Evolutionary conservation across 2,888 invertebrate genomes (phyloP), one percentile per base, ranked within the genome.

Genomic region (Ephialtes manifestator): DNA sequence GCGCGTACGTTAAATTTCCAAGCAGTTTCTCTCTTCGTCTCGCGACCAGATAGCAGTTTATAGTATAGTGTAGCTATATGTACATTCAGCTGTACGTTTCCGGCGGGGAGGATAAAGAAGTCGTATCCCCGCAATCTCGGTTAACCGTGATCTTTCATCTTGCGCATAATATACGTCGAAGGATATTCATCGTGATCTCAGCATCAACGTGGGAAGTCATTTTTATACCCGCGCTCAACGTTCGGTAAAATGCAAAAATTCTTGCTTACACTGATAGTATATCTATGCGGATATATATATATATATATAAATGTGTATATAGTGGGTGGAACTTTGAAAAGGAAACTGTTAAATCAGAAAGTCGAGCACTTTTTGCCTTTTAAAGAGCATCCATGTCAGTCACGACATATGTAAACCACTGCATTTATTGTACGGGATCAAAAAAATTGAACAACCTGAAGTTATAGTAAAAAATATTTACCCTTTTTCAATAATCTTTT

Each of bases 1-100:
- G 67, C 72, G 28, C 72, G 58, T 63, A 51, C 81, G 53, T 84
- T 84, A 77, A 84, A 84, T 81, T 92, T 91, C 89, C 87, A 89
- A 91, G 84, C 87, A 87, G 83, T 85, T 83, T 87, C 86, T 48
- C 18, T 39, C 58, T 55, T 77, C 48, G 68, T 71, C 46, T 55
- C 48, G 46, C 55, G 60, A 58, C 68, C 24, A 28, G 67, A 51
- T 71, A 67, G 35, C 13, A 60, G 24, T 46, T n/a, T 46, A 58
- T 48, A 60, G 53, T 43, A 24, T 39, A 48, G 8, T 13, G 24
- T 70, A 20, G 18, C 43, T 70, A 72, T 18, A 39, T 10, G 31
- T 63, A 43, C 48, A n/a, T 60, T 18, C 48, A 39, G 63, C 51
- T 20, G 48, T 68, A 20, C 68, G 43, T 58, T 74, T 81, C 75